These are phyloP conservation scores for Danionella cerebrum DNA, from an alignment of 2,113 vertebrate species.

Conservation along the genomic window DNA sequence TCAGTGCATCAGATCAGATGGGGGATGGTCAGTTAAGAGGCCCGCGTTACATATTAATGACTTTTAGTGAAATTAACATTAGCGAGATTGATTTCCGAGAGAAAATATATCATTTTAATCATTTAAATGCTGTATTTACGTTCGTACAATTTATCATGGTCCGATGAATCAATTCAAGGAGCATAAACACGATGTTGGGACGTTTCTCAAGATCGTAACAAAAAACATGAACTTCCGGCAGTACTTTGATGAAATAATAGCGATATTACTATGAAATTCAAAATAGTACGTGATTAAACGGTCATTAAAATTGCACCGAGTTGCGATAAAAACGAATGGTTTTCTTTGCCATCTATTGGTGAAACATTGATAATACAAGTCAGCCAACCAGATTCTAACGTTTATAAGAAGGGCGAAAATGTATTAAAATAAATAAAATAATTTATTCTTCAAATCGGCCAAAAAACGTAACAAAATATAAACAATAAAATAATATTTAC, in stretches of 20 bases:
- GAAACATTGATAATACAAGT: background rate
- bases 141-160: background rate
- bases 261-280: background rate
- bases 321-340: background rate
- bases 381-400: no score
- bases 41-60: conserved; percentile 39
- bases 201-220: background rate
- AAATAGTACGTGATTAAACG: no score
- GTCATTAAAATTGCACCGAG: no score
- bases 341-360: background rate
- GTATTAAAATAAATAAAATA: no score
- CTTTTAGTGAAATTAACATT: background rate
- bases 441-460: no score
- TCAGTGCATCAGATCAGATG: conserved; percentile 27
- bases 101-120: background rate
- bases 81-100: background rate
- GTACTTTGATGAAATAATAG: background rate
- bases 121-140: background rate
- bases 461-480: no score
- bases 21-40: conserved; percentile 46
- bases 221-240: background rate
- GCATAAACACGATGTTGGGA: background rate
- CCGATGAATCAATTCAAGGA: background rate
- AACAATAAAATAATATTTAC: no score
- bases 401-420: no score